A percentile compares a stretch with the other conserved stretches of the same genome.
Conservation (phyloP, 1,140 invertebrate genomes). For the Macrobrachium rosenbergii region DNA sequence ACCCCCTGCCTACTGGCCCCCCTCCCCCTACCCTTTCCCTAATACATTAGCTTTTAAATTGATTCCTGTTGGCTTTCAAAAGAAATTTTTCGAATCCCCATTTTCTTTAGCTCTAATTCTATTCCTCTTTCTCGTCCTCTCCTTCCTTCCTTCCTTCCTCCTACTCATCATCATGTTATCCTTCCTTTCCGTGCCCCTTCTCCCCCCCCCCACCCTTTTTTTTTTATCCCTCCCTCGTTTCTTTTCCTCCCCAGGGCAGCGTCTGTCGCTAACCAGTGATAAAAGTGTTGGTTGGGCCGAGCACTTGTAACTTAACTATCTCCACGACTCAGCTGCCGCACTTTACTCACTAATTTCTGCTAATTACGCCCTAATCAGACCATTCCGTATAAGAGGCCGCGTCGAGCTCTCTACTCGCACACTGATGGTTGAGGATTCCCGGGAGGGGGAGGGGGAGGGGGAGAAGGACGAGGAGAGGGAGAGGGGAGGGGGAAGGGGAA, state of each 20-base stretch:
- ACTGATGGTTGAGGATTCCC: not conserved
- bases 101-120: no score
- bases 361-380: slow-evolving; percentile 51
- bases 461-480: not conserved
- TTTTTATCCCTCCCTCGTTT: not conserved
- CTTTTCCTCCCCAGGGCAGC: not conserved
- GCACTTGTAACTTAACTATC: slow-evolving; percentile 51
- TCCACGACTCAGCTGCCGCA: slow-evolving; percentile 42
- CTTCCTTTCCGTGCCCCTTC: slow-evolving; percentile 13
- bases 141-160: not conserved
- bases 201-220: not conserved
- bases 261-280: slow-evolving; percentile 22
- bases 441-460: not conserved
- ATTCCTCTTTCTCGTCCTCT: not conserved
- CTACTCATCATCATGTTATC: not conserved
- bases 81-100: no score
- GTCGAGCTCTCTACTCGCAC: not conserved
- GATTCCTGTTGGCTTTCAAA: no score
- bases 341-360: slow-evolving; percentile 43
- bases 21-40: no score
- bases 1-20: no score
- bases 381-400: slow-evolving; percentile 10
- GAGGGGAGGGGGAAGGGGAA: not conserved
- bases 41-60: no score
- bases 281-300: slow-evolving; percentile 19